phyloP scores from a whole-genome alignment of 2,888 invertebrate species.

The Acronicta alni region DNA sequence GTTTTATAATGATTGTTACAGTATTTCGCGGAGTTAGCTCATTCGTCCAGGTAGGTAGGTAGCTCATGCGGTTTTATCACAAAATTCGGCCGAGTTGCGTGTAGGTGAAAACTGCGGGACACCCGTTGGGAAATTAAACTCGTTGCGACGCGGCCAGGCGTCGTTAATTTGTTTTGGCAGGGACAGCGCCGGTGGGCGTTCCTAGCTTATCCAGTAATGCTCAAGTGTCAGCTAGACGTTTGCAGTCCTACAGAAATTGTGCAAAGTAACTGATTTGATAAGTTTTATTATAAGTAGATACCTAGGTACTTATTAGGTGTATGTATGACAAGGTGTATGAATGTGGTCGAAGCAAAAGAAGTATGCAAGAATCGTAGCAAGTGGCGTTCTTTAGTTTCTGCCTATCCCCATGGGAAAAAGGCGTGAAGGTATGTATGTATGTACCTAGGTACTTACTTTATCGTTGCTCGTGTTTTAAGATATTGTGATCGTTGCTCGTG shows the following conservation, averaged over 20 bases:
- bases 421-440: no score
- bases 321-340: no score
- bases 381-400: no score
- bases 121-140: slow-evolving; percentile 86
- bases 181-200: slow-evolving; percentile 52
- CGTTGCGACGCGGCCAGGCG: slow-evolving; percentile 69
- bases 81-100: slow-evolving; percentile 64
- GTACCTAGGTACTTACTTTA: no score
- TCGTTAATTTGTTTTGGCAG: slow-evolving; percentile 82
- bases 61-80: slow-evolving; percentile 62
- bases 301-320: no score
- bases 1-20: slow-evolving; percentile 56
- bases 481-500: no score
- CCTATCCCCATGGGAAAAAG: no score
- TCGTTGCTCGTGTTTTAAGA: no score
- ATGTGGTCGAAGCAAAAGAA: no score
- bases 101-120: slow-evolving; percentile 69
- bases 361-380: no score
- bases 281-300: slow-evolving; percentile 14
- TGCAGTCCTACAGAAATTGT: slow-evolving; percentile 51
- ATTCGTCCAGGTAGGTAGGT: slow-evolving; percentile 49
- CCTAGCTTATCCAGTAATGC: slow-evolving; percentile 54
- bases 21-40: slow-evolving; percentile 57
- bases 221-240: slow-evolving; percentile 45
- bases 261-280: slow-evolving; percentile 51